These are phyloP conservation scores for Coregonus ussuriensis DNA, from an alignment of 2,797 vertebrate species.

Conservation along the genomic window DNA sequence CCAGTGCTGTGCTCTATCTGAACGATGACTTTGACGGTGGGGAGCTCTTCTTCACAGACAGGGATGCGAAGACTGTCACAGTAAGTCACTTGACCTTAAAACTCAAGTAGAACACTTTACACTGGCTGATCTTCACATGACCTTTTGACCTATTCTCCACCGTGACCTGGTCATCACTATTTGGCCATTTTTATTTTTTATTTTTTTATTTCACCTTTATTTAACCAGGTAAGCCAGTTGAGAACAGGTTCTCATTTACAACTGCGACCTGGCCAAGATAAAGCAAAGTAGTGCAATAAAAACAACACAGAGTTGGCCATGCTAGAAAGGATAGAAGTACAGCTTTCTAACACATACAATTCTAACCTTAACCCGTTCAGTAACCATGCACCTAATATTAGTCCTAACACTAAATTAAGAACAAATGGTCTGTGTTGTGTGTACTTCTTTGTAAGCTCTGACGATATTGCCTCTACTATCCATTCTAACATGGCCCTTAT, in stretches of 20 bases:
- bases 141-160: neutral
- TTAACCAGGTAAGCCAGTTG: too few relatives aligned
- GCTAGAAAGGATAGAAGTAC: neutral
- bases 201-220: too few relatives aligned
- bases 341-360: neutral
- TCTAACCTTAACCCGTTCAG: neutral
- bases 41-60: constrained; percentile 91
- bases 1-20: constrained; percentile 92
- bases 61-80: constrained; percentile 87
- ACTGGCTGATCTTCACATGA: neutral
- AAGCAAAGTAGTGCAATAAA: too few relatives aligned
- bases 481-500: neutral
- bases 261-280: too few relatives aligned
- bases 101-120: neutral
- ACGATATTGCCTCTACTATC: neutral
- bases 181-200: too few relatives aligned
- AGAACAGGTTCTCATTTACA: too few relatives aligned
- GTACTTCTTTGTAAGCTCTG: neutral
- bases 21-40: constrained; percentile 94
- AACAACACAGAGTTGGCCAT: too few relatives aligned
- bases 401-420: neutral
- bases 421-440: neutral
- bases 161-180: neutral
- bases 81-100: constrained; percentile 69
- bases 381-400: neutral